A percentile compares a stretch with the other conserved stretches of the same genome.
Evolutionary conservation across 2,888 invertebrate species (phyloP).

Genomic region (Galerucella nymphaeae): DNA sequence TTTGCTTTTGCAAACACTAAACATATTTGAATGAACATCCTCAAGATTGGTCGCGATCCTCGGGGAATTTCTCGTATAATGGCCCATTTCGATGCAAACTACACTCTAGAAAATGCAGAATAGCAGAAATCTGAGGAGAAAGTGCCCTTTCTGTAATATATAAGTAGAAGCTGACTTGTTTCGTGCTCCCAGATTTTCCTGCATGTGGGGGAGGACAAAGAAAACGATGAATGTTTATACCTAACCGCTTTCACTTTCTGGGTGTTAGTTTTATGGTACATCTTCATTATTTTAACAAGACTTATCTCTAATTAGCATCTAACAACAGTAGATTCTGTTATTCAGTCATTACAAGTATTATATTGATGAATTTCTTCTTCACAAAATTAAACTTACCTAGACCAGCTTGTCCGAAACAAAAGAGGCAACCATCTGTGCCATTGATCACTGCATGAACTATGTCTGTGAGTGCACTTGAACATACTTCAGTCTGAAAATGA

Average conservation of each 20-base stretch:
- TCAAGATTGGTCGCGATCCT: constrained; percentile 50
- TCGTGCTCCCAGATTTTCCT: constrained; percentile 20
- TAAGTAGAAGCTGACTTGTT: constrained; percentile 44
- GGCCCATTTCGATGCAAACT: constrained; percentile 71
- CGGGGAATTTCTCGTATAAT: constrained; percentile 64
- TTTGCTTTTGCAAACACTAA: constrained; percentile 52
- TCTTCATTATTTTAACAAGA: not conserved
- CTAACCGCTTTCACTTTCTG: constrained; percentile 3
- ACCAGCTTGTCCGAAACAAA: constrained; percentile 90
- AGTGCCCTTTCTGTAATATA: constrained; percentile 59
- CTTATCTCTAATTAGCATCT: not conserved
- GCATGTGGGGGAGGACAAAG: constrained; percentile 8
- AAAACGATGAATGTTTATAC: constrained; percentile 11
- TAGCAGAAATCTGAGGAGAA: constrained; percentile 54
- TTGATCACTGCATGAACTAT: constrained; percentile 95
- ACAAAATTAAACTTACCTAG: constrained; percentile 71
- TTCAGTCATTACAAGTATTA: not conserved
- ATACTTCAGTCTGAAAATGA: constrained; percentile 87
- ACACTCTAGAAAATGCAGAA: constrained; percentile 66
- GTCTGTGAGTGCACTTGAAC: constrained; percentile 90
- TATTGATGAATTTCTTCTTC: not conserved
- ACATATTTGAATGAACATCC: constrained; percentile 52
- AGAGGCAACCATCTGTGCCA: constrained; percentile 92
- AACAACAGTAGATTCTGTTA: no score
- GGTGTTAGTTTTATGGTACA: not conserved